phyloP scores from a whole-genome alignment of 1,140 invertebrate genomes.

The Drosophila teissieri region DNA sequence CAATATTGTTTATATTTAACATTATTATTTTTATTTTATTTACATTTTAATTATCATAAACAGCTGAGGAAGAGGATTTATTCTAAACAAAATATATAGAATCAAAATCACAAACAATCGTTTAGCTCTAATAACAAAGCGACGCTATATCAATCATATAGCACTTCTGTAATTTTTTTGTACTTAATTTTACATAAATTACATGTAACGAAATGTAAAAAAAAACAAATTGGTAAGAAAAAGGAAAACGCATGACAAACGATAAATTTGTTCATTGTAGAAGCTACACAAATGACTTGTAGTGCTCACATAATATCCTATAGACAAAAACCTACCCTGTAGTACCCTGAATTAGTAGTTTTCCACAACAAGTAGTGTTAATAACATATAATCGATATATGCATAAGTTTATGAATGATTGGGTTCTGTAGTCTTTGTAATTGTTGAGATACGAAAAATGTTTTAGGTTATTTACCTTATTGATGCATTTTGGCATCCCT shows the following conservation, averaged over 20 bases:
- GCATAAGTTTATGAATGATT: background rate
- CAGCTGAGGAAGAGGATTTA: slow-evolving; percentile 77
- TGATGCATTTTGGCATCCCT: background rate
- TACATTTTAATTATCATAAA: slow-evolving; percentile 68
- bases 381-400: slow-evolving; percentile 11
- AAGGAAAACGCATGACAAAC: slow-evolving; percentile 56
- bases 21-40: slow-evolving; percentile 62
- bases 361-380: slow-evolving; percentile 22
- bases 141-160: slow-evolving; percentile 70
- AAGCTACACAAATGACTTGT: slow-evolving; percentile 71
- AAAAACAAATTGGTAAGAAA: slow-evolving; percentile 78
- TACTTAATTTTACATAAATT: slow-evolving; percentile 82
- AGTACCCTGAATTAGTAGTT: slow-evolving; percentile 33
- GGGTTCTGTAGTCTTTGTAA: slow-evolving; percentile 4
- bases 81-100: slow-evolving; percentile 57
- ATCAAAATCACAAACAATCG: slow-evolving; percentile 63
- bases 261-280: slow-evolving; percentile 59
- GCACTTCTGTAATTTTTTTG: slow-evolving; percentile 79
- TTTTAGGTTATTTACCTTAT: background rate
- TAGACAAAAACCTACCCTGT: slow-evolving; percentile 17
- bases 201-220: slow-evolving; percentile 77
- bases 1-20: slow-evolving; percentile 57
- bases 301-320: slow-evolving; percentile 21
- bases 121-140: slow-evolving; percentile 79
- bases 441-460: background rate